Percentiles rank a stretch among this genome's conserved stretches.
These are phyloP conservation scores for Chaetorhynchus papuensis DNA, from an alignment of 2,113 vertebrate genomes.

Conservation along the genomic window DNA sequence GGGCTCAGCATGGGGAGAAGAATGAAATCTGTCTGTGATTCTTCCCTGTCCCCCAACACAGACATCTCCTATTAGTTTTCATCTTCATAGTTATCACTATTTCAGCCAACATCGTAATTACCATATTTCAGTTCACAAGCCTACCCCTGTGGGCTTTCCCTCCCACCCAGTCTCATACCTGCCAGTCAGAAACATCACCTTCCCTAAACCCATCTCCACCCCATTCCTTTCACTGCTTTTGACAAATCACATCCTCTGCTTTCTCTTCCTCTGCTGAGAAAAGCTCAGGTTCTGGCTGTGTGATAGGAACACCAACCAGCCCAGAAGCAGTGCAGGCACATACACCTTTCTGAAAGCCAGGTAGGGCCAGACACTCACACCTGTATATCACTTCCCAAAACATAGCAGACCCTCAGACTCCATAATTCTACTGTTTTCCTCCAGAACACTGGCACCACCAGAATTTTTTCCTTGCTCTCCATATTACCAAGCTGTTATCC, in stretches of 20 bases:
- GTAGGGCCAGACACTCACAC: not conserved
- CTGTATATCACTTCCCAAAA: not conserved
- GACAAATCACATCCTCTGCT: not conserved
- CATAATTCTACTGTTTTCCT: not conserved
- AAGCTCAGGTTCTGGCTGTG: not conserved
- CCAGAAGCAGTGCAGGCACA: fast-evolving
- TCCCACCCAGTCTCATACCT: not conserved
- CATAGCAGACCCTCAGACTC: not conserved
- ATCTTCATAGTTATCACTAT: not conserved
- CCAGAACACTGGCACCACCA: not conserved
- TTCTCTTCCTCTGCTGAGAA: not conserved
- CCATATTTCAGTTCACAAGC: not conserved
- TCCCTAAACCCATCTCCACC: not conserved
- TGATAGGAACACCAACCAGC: not conserved
- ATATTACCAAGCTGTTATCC: not conserved
- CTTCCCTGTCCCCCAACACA: not conserved
- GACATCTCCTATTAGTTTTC: not conserved
- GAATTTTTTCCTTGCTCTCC: not conserved
- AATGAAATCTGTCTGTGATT: not conserved
- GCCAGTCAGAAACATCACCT: not conserved
- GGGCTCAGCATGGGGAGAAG: not conserved
- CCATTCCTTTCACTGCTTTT: not conserved
- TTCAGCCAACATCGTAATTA: not conserved
- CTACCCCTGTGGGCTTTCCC: not conserved
- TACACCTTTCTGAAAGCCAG: not conserved